These are phyloP conservation scores for Myotis brandtii DNA, from an alignment of 2,113 vertebrate species.

Conservation along the genomic window DNA sequence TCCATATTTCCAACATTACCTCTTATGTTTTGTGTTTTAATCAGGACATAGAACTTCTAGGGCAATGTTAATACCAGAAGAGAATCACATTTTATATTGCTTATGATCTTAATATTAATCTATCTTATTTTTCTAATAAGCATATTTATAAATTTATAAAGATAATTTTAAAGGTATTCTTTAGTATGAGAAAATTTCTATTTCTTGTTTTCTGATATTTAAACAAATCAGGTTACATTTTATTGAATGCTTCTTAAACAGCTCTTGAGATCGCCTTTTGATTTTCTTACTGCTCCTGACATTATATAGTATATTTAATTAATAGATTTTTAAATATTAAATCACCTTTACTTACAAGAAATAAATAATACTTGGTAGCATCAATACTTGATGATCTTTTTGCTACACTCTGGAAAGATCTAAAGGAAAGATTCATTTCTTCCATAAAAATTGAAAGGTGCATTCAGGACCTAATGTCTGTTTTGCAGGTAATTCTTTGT, in stretches of 20 bases:
- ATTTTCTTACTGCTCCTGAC: background rate
- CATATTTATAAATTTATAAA: background rate
- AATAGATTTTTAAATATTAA: slow-evolving; percentile 34
- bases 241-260: background rate
- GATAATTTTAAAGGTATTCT: background rate
- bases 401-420: background rate
- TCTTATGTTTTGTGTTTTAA: background rate
- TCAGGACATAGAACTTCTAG: background rate
- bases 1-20: background rate
- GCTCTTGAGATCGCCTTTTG: background rate
- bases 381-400: slow-evolving; percentile 1
- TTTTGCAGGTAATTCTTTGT: background rate
- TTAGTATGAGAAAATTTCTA: background rate
- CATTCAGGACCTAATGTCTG: background rate
- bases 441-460: background rate
- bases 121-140: background rate
- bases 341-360: background rate
- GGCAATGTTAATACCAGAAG: background rate
- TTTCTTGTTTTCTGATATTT: slow-evolving; percentile 15
- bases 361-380: background rate
- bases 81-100: background rate
- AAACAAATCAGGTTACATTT: slow-evolving; percentile 20
- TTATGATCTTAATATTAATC: background rate
- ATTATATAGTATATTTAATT: slow-evolving; percentile 1
- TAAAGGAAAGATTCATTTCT: background rate